Base-by-base conservation (phyloP, 2,113 vertebrate species). In the Petroica traversi region DNA sequence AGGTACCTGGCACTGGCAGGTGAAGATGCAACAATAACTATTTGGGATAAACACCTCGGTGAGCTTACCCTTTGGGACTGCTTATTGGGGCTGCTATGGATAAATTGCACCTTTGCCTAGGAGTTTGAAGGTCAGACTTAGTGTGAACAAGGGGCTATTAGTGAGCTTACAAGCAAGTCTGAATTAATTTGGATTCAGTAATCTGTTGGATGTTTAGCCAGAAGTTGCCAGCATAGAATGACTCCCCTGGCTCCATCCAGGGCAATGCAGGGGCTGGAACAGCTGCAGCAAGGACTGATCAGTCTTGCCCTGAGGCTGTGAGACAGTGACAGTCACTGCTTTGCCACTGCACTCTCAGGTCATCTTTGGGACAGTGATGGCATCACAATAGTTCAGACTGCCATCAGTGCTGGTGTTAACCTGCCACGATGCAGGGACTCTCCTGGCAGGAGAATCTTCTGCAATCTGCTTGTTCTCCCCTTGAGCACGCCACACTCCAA, bases 11-110 rank as follows among this genome's bases (percentile, higher is more conserved):
- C 96, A 48, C 95, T 99, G 49, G 98, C 98, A 38, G 98, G 99
- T 17, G 96, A 96, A 63, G 98, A 98, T 46, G 97, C 97, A 15
- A 83, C 98, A 79, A 92, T 99, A 85, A 98, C 98, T n/a, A 89
- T 99, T 24, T 99, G 99, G 99, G 98, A 99, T 94, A 88, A 92
- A 94, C 52, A 89, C 3, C 71, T 97, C 79, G 98, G 99, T 99
- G 72, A 97, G 98, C 52, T 68, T 85, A 38, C 19, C 19, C 10
- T 69, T 82, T 77, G n/a, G 20, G 45, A 68, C 20, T 41, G 9
- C 51, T 10, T 66, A 9, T 43, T 82, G 12, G 58, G 19, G 54
- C 79, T 58, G 68, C n/a, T 45, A 45, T 28, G 51, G 51, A 31
- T 49, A 61, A 48, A 31, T 17, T 46, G 3, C 23, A 59, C 12